A percentile compares a stretch with the other conserved stretches of the same genome.
Conservation (phyloP, 1,140 invertebrate species). For the Leptinotarsa lineolata region DNA sequence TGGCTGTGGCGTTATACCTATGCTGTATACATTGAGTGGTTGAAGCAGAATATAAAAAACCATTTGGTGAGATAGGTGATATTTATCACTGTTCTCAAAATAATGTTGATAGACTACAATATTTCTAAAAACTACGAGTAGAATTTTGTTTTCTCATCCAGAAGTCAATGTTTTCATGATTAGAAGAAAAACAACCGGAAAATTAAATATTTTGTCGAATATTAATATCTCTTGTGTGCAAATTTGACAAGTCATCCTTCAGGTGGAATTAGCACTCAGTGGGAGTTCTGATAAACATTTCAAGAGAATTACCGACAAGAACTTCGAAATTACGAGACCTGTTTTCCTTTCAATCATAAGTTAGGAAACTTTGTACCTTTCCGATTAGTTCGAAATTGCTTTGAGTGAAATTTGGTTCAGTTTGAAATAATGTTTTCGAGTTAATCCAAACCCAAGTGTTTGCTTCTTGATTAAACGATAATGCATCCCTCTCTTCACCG, state of each 20-base stretch:
- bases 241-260: neutral
- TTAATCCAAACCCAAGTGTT: neutral
- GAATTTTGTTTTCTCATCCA: no score
- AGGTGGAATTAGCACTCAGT: neutral
- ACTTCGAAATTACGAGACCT: neutral
- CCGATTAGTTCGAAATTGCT: neutral
- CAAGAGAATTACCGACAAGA: neutral
- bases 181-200: no score
- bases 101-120: no score
- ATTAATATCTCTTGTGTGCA: no score
- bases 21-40: no score
- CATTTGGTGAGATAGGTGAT: no score
- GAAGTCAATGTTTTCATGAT: no score
- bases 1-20: no score
- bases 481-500: neutral
- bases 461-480: slow-evolving; percentile 1
- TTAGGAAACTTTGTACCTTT: slow-evolving; percentile 6
- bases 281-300: neutral
- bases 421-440: neutral
- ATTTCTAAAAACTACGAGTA: no score
- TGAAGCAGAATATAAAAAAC: no score
- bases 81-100: no score
- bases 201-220: no score
- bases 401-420: neutral
- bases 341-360: slow-evolving; percentile 8